phyloP scores from a whole-genome alignment of 2,888 invertebrate genomes.

The Drosophila anomalipes region DNA sequence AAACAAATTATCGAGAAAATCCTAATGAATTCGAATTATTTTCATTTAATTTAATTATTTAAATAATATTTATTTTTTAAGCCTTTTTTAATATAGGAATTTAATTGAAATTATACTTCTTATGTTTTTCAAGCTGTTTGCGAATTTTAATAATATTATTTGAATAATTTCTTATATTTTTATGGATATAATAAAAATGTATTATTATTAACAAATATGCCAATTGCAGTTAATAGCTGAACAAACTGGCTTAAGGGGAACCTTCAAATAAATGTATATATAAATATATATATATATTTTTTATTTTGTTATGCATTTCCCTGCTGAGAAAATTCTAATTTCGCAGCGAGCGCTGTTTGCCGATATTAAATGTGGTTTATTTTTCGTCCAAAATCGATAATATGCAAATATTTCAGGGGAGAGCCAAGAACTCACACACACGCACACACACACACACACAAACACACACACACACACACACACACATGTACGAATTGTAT shows the following conservation, averaged over 20 bases:
- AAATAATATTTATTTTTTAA: too few species aligned
- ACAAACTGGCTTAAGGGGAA: too few species aligned
- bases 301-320: not conserved
- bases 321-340: not conserved
- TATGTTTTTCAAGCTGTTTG: too few species aligned
- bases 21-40: not conserved
- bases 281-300: not conserved
- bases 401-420: slow-evolving; percentile 69
- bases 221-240: too few species aligned
- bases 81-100: too few species aligned
- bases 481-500: slow-evolving; percentile 18
- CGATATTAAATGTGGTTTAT: slow-evolving; percentile 11
- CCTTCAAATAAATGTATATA: too few species aligned
- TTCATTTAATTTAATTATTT: not conserved
- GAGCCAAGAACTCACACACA: slow-evolving; percentile 12
- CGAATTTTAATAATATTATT: too few species aligned
- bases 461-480: slow-evolving; percentile 9
- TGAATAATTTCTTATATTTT: too few species aligned
- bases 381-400: slow-evolving; percentile 66
- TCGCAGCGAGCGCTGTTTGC: not conserved
- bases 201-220: too few species aligned
- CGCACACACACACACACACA: slow-evolving; percentile 7
- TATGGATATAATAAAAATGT: too few species aligned
- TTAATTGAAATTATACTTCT: too few species aligned
- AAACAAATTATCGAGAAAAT: not conserved